Evolutionary conservation across 2,113 vertebrate species (phyloP).

Genomic region (Ploceus nigricollis): DNA sequence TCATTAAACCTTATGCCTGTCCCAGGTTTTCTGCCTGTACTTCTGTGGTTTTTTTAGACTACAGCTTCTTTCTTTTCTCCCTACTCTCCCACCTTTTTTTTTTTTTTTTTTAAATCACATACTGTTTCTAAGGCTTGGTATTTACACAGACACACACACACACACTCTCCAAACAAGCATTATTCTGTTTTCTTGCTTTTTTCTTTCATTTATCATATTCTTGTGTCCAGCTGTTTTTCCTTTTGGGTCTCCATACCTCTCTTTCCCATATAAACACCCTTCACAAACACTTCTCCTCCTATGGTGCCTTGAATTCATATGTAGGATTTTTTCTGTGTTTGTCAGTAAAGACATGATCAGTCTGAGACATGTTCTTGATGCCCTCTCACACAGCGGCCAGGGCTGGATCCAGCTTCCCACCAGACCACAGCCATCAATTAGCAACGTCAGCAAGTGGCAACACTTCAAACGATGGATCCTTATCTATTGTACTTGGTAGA

Average conservation of each 20-base stretch:
- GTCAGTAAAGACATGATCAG: background rate
- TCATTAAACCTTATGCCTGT: background rate
- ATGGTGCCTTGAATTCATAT: background rate
- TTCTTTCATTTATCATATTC: background rate
- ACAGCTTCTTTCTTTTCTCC: background rate
- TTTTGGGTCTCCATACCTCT: background rate
- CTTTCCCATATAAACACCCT: background rate
- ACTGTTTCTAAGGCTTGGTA: background rate
- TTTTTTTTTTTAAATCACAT: background rate
- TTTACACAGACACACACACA: background rate
- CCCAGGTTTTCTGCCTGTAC: background rate
- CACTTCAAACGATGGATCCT: background rate
- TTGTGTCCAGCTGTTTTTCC: background rate
- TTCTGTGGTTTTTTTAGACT: background rate
- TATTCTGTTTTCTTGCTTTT: background rate
- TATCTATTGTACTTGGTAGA: background rate
- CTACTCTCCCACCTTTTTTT: fast-evolving
- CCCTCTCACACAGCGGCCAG: fast-evolving
- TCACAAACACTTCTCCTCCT: background rate
- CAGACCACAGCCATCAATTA: background rate
- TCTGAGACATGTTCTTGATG: background rate
- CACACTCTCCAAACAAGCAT: background rate
- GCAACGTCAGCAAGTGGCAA: background rate
- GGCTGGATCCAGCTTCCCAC: background rate
- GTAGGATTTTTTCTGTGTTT: background rate